phyloP scores from a whole-genome alignment of 2,888 invertebrate genomes.

The Scaptomyza reducta region DNA sequence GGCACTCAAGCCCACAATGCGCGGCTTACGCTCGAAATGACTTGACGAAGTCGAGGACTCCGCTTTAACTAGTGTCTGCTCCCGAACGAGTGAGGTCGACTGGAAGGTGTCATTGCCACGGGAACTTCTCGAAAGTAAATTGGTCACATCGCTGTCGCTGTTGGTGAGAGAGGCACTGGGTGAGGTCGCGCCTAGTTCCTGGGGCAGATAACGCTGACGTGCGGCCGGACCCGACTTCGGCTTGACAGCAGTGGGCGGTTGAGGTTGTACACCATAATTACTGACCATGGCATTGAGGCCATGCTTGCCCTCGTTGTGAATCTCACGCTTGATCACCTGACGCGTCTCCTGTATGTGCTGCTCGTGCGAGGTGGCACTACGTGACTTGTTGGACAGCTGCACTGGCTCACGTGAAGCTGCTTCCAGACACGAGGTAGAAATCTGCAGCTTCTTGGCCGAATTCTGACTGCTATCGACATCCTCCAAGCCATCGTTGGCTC shows the following conservation, averaged over 20 bases:
- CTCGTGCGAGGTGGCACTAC: conserved; percentile 73
- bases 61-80: conserved; percentile 60
- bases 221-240: conserved; percentile 85
- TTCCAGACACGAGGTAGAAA: conserved; percentile 67
- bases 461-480: conserved; percentile 77
- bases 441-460: conserved; percentile 78
- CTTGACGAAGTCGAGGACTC: conserved; percentile 48
- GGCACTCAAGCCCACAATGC: conserved; percentile 85
- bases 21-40: conserved; percentile 83
- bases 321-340: conserved; percentile 84
- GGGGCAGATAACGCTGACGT: conserved; percentile 86
- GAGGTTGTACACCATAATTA: conserved; percentile 65
- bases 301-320: conserved; percentile 85
- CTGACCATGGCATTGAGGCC: conserved; percentile 83
- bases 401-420: conserved; percentile 51
- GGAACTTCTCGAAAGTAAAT: conserved; percentile 63
- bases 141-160: conserved; percentile 46
- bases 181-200: conserved; percentile 84
- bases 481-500: conserved; percentile 78
- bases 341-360: conserved; percentile 79
- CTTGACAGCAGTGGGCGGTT: conserved; percentile 60
- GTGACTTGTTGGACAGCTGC: conserved; percentile 53
- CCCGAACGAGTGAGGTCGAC: conserved; percentile 80
- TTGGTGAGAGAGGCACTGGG: neutral
- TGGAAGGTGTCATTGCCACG: conserved; percentile 79